Conservation (phyloP, 2,888 invertebrate species). For the Lapara coniferarum region DNA sequence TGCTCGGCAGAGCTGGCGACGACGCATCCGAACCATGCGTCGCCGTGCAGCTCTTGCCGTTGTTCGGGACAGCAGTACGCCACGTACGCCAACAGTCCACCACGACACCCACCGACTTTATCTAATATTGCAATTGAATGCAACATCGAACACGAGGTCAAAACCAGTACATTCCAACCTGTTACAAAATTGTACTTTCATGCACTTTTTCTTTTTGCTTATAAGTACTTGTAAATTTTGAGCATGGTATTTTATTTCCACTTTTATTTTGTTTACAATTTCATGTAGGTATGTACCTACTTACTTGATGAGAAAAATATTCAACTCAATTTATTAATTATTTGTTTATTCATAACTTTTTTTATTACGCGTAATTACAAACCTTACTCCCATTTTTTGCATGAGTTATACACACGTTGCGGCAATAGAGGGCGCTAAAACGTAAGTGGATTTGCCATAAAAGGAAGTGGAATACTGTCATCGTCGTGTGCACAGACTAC, state of each 20-base stretch:
- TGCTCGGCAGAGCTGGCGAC: background rate
- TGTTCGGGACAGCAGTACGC: slow-evolving; percentile 10
- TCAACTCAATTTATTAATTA: too few relatives aligned
- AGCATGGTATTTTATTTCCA: background rate
- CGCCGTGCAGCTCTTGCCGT: background rate
- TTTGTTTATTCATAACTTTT: too few relatives aligned
- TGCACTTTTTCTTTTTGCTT: slow-evolving; percentile 2
- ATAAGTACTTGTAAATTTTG: background rate
- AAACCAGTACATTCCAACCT: background rate
- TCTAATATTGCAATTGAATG: background rate
- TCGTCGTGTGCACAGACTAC: too few relatives aligned
- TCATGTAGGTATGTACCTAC: too few relatives aligned
- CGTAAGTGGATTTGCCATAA: too few relatives aligned
- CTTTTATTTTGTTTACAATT: background rate
- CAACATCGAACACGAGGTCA: background rate
- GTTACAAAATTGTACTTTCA: background rate
- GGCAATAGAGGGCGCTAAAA: too few relatives aligned
- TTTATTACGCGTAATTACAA: too few relatives aligned
- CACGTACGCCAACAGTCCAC: background rate
- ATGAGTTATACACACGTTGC: too few relatives aligned
- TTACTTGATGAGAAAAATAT: too few relatives aligned
- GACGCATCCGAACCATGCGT: background rate
- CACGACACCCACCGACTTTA: background rate
- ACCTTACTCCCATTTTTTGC: too few relatives aligned
- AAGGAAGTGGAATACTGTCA: too few relatives aligned